These are phyloP conservation scores for Struthidea cinerea DNA, from an alignment of 2,113 vertebrate species.

Conservation along the genomic window DNA sequence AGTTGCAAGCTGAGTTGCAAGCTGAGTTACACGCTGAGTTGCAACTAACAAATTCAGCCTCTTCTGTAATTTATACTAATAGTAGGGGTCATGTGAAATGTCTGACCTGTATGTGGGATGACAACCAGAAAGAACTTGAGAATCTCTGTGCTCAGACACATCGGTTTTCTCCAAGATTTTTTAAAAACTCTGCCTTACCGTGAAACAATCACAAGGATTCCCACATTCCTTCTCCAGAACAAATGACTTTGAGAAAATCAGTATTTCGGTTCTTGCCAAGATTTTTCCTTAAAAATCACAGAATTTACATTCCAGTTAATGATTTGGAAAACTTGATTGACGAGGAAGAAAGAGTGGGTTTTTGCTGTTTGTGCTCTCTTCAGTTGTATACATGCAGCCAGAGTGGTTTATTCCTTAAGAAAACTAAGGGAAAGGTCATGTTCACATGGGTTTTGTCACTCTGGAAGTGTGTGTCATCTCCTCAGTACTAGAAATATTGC, in stretches of 20 bases:
- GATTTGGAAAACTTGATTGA: background rate
- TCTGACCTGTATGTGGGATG: conserved; percentile 32
- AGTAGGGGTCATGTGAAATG: conserved; percentile 50
- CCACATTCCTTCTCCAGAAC: background rate
- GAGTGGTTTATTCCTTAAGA: background rate
- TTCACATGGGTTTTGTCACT: background rate
- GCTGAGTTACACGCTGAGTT: background rate
- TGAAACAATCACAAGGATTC: background rate
- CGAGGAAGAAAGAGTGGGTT: background rate
- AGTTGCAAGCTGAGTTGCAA: background rate
- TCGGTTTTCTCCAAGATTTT: background rate
- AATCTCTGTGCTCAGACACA: background rate
- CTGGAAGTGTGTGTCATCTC: background rate
- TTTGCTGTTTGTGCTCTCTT: background rate
- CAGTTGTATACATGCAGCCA: background rate
- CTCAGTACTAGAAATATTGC: background rate
- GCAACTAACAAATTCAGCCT: background rate
- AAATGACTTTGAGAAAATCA: background rate
- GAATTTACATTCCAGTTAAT: background rate
- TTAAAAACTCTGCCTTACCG: background rate
- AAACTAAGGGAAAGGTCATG: conserved; percentile 15
- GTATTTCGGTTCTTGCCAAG: background rate
- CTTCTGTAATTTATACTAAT: conserved; percentile 18
- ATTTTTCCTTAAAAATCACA: background rate
- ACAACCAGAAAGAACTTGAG: conserved; percentile 25